Evolutionary conservation across 2,797 vertebrate species (phyloP), one percentile per base, ranked within the genome.

Genomic region (Naso thynnoides): DNA sequence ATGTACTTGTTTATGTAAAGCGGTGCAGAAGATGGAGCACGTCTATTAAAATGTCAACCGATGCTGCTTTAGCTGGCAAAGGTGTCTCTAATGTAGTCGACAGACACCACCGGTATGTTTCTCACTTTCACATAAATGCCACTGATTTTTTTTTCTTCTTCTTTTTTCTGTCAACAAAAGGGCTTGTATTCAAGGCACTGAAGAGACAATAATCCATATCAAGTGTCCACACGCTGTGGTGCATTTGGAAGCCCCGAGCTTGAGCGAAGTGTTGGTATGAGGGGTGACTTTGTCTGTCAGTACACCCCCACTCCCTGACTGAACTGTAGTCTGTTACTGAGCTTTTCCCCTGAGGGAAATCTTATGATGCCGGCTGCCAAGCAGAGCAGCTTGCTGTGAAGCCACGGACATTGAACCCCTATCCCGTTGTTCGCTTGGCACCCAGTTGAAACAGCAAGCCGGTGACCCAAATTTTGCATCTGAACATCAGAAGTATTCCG

Each of bases 401-500:
- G 80, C 84, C 65, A 6, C 5, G 72, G 84, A 86, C 84, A 71
- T n/a, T 73, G 78, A 86, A 80, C 81, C 84, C 49, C 72, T 59
- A 79, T 87, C 82, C 82, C 78, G 85, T 91, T 91, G 85, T 88
- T 88, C 33, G 24, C 63, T 55, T 83, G 81, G 86, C 85, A 75
- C 72, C 60, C 74, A 8, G 69, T 79, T 84, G 49, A 81, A 82
- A 81, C 61, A 60, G 26, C 73, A 78, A 91, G 59, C 80, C 19
- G 50, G 70, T 90, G 89, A 91, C 92, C 89, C 88, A 90, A 36
- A 36, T 92, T 92, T 45, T 62, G 49, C 59, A 78, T 79, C 80
- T 18, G 57, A 79, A 80, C 78, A 83, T 86, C 82, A 83, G 26
- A 84, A 76, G 78, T 74, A 58, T 80, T 83, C 63, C 78, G 78